phyloP scores from a whole-genome alignment of 2,888 invertebrate species.

The Ellobium chinense region DNA sequence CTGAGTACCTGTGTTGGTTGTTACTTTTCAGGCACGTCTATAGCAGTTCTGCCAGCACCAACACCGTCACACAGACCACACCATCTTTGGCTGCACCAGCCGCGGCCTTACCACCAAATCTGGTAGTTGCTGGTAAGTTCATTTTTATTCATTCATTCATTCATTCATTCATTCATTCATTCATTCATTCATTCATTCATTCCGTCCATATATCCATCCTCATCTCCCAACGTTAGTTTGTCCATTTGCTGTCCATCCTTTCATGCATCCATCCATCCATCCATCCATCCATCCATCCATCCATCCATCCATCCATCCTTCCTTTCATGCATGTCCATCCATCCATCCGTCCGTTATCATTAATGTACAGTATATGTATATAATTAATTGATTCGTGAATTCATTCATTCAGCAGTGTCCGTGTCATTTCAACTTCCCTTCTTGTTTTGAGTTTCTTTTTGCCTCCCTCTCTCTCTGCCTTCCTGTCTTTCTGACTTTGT shows the following conservation, averaged over 20 bases:
- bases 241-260: background rate
- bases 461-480: too few species aligned
- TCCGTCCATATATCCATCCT: background rate
- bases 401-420: too few species aligned
- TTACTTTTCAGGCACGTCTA: background rate
- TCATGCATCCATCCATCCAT: background rate
- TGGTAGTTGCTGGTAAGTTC: constrained; percentile 62
- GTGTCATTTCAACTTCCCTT: too few species aligned
- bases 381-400: too few species aligned
- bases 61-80: constrained; percentile 1
- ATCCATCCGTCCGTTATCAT: background rate
- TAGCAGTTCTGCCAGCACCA: background rate
- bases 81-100: constrained; percentile 3
- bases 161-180: background rate
- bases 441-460: too few species aligned
- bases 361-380: too few species aligned
- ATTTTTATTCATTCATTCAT: background rate
- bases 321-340: background rate
- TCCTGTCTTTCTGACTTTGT: too few species aligned
- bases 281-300: background rate
- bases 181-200: background rate
- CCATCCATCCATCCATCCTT: background rate
- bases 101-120: constrained; percentile 61
- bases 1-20: too few species aligned
- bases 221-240: background rate